Conservation (phyloP, 2,888 invertebrate genomes). For the Ecliptopera silaceata region DNA sequence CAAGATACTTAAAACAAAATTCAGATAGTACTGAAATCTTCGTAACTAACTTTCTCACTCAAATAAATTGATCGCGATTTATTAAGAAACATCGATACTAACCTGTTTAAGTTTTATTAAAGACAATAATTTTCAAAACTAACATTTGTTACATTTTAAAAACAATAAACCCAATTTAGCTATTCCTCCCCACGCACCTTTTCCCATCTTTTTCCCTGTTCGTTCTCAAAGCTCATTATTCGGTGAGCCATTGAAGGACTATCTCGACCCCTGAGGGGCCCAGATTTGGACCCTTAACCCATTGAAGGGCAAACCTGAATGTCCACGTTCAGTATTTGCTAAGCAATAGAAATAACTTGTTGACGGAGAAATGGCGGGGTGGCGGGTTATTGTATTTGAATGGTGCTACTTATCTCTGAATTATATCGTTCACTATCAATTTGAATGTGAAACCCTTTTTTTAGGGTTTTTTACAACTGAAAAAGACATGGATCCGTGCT, state of each 20-base stretch:
- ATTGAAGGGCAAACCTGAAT: constrained; percentile 45
- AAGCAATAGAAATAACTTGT: constrained; percentile 42
- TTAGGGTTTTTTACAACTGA: constrained; percentile 4
- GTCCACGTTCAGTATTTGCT: constrained; percentile 46
- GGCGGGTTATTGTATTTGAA: constrained; percentile 33
- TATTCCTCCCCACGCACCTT: constrained; percentile 33
- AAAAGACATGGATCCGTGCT: background rate
- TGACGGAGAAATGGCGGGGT: constrained; percentile 26
- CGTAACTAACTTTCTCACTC: no score
- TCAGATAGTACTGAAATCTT: no score
- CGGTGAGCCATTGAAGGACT: constrained; percentile 42
- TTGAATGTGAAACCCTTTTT: constrained; percentile 3
- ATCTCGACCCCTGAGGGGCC: constrained; percentile 36
- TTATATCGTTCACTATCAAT: no score
- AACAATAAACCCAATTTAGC: background rate
- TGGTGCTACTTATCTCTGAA: constrained; percentile 26
- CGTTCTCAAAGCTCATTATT: constrained; percentile 46
- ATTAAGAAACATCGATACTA: no score
- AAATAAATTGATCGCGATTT: no score
- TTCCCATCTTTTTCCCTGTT: constrained; percentile 38
- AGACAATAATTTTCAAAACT: no score
- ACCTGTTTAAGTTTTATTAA: no score
- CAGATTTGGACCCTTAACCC: constrained; percentile 42
- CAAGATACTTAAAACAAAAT: no score
- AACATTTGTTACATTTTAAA: no score